phyloP scores from a whole-genome alignment of 2,797 vertebrate genomes.

The Malurus leucopterus region DNA sequence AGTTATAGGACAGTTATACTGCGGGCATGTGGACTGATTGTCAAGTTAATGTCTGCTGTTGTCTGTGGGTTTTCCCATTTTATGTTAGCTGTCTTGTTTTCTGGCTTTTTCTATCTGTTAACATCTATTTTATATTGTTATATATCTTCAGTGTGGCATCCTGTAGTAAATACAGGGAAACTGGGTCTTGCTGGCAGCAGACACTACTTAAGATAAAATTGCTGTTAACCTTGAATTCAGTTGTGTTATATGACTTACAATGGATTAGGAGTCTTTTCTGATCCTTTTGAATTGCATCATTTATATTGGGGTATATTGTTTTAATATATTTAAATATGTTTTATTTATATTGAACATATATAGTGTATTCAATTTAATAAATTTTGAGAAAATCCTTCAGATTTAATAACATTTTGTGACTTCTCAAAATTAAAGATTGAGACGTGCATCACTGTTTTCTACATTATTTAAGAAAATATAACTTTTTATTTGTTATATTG shows the following conservation, averaged over 20 bases:
- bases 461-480: slow-evolving; percentile 23
- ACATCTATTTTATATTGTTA: not conserved
- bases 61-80: not conserved
- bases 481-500: not conserved
- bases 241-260: not conserved
- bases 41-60: not conserved
- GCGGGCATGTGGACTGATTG: not conserved
- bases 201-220: not conserved
- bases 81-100: not conserved
- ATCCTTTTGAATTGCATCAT: not conserved
- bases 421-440: slow-evolving; percentile 10
- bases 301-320: not conserved
- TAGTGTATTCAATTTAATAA: not conserved
- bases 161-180: not conserved
- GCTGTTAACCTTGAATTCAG: not conserved
- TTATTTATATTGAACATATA: not conserved
- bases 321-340: not conserved
- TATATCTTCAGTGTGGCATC: not conserved
- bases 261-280: not conserved
- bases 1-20: not conserved
- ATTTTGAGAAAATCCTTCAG: slow-evolving; percentile 17
- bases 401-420: not conserved
- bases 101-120: not conserved
- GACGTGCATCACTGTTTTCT: not conserved
- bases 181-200: not conserved